Percentiles rank a stretch among this genome's conserved stretches.
Conservation (phyloP, 1,140 invertebrate genomes). For the Aporrectodea caliginosa region DNA sequence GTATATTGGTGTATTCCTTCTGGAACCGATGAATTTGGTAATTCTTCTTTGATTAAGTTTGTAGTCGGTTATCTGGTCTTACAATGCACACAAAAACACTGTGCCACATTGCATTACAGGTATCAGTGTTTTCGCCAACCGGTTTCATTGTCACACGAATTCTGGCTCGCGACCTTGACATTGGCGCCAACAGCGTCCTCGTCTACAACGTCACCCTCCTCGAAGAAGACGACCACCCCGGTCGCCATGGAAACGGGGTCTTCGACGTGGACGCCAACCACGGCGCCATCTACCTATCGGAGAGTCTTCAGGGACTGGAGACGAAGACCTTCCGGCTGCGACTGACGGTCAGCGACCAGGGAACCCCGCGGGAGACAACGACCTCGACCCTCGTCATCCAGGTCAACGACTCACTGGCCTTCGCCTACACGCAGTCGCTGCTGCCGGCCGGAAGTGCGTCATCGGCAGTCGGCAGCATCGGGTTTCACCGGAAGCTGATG, state of each 20-base stretch:
- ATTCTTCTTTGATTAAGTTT: too few species aligned
- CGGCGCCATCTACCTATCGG: not conserved
- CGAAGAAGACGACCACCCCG: too few species aligned
- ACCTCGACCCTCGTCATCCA: not conserved
- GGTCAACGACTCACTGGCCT: not conserved
- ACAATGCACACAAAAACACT: too few species aligned
- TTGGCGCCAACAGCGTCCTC: slow-evolving; percentile 12
- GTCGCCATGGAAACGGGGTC: not conserved
- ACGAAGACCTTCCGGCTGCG: not conserved
- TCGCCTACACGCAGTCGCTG: not conserved
- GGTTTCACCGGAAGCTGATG: not conserved
- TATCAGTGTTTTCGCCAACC: not conserved
- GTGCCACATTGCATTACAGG: too few species aligned
- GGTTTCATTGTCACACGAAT: slow-evolving; percentile 15
- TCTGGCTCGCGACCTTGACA: slow-evolving; percentile 10
- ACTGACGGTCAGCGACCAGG: not conserved
- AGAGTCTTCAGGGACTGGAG: not conserved
- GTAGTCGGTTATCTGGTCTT: too few species aligned
- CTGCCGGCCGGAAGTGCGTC: not conserved
- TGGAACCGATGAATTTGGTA: too few species aligned
- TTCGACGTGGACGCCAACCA: not conserved
- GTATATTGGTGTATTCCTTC: too few species aligned
- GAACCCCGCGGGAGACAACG: not conserved
- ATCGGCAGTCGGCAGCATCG: not conserved
- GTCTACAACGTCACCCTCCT: not conserved